Base-by-base conservation (phyloP, 1,140 invertebrate genomes). In the Neotoxoptera formosana region DNA sequence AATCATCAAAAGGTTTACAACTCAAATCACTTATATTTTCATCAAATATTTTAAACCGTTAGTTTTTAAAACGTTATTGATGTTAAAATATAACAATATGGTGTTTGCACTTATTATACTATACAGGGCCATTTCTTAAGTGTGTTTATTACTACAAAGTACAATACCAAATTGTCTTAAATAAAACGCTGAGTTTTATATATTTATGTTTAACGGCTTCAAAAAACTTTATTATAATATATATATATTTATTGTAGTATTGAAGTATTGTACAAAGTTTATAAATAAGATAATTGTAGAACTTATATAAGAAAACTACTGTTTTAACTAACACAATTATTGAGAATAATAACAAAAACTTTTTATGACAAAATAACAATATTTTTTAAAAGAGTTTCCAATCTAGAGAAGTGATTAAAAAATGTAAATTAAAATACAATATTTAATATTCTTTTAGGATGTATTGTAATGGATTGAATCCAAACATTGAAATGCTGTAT, bases 381-480 rank as follows among this genome's bases (percentile, higher is more conserved):
- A 11, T 30, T 30, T 60, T 30, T 53, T 53, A 21, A 21, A 4
- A 67, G 0, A n/a, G 17, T 0, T 41, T 41, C 8, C 7, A 23
- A 83, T 23, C 8, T 23, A 83, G 34, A 41, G 3, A 41, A 9
- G 7, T 41, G 2, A 34, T 36, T 36, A 83, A 83, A 41, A 83
- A 36, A 83, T 20, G 6, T 2, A 81, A 20, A 81, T 81, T 20
- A 36, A 81, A 81, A 83, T 45, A 67, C n/a, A n/a, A n/a, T 76
- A 20, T 47, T 56, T 51, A 53, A 53, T 51, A 48, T n/a, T 90
- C 48, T 81, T 76, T 60, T 48, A 93, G 95, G 95, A 95, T 96
- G 60, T 97, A 96, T 94, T 94, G 95, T 48, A 94, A 95, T 94
- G 97, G 96, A 56, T 93, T 96, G 2, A 95, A 96, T 93, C 95